Evolutionary conservation across 1,140 invertebrate species (phyloP).

Genomic region (Brachionus sp.): DNA sequence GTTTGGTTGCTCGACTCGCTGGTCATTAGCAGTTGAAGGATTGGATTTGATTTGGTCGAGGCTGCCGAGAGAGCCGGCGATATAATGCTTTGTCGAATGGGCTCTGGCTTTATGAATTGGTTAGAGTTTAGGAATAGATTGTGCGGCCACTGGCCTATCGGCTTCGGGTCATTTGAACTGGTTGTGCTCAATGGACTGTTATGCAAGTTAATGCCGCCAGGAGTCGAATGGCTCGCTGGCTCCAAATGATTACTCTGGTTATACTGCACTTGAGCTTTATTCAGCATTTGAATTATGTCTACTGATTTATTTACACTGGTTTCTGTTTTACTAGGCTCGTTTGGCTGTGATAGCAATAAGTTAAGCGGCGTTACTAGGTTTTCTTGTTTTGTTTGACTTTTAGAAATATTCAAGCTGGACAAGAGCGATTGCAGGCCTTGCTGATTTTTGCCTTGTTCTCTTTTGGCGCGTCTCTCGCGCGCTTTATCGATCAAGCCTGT

Average conservation of each 20-base stretch:
- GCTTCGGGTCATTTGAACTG: constrained; percentile 3
- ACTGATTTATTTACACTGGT: background rate
- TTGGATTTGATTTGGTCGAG: background rate
- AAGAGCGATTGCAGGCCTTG: background rate
- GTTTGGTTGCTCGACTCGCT: constrained; percentile 1
- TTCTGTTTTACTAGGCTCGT: background rate
- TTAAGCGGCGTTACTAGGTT: background rate
- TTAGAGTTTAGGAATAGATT: constrained; percentile 9
- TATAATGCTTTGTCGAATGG: background rate
- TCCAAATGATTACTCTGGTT: background rate
- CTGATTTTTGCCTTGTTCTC: constrained; percentile 8
- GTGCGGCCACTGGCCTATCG: constrained; percentile 7
- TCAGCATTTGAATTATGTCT: constrained; percentile 42
- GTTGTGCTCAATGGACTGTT: constrained; percentile 18
- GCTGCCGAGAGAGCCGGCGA: background rate
- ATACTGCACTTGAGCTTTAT: constrained; percentile 32
- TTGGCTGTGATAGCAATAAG: background rate
- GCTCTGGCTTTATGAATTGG: constrained; percentile 31
- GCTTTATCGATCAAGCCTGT: constrained; percentile 23
- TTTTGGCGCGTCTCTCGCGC: background rate
- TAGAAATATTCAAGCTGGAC: background rate
- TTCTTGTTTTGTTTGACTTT: background rate
- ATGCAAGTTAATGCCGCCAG: background rate
- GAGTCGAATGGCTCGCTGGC: constrained; percentile 32
- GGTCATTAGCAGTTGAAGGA: background rate